Percentiles rank a stretch among this genome's conserved stretches.
Evolutionary conservation across 2,113 vertebrate species (phyloP).

Genomic region (Oryzias celebensis): DNA sequence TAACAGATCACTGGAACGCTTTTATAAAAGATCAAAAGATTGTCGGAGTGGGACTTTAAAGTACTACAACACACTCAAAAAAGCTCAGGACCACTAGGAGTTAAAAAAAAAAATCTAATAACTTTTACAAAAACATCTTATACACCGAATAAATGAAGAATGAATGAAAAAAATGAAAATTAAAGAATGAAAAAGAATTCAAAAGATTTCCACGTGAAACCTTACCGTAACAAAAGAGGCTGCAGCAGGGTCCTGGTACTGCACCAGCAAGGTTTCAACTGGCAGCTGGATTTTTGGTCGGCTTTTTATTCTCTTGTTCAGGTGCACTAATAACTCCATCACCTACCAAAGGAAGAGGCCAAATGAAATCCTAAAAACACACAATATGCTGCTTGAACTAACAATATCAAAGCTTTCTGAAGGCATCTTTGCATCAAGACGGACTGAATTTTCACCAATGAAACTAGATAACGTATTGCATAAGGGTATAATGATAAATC

Average conservation of each 20-base stretch:
- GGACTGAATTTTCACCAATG: not conserved
- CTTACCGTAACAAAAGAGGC: constrained; percentile 95
- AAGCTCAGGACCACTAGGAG: not conserved
- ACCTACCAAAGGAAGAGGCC: constrained; percentile 76
- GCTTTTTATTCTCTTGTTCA: constrained; percentile 98
- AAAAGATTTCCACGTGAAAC: not conserved
- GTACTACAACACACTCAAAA: too few species aligned
- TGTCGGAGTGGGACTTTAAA: too few species aligned
- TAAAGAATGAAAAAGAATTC: too few species aligned
- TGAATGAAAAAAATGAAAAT: too few species aligned
- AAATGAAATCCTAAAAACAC: not conserved
- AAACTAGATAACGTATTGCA: not conserved
- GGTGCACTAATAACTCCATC: constrained; percentile 95
- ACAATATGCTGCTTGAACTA: not conserved
- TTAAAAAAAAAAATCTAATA: not conserved
- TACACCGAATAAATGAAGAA: too few species aligned
- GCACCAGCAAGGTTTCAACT: constrained; percentile 94
- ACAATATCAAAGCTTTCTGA: not conserved
- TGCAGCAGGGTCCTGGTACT: constrained; percentile 96
- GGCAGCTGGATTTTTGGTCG: constrained; percentile 95
- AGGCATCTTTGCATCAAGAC: not conserved
- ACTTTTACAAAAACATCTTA: too few species aligned
- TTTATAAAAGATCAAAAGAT: too few species aligned
- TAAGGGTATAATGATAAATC: too few species aligned
- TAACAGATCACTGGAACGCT: too few species aligned